Evolutionary conservation across 2,113 vertebrate species (phyloP).

Genomic region (Prolemur simus): DNA sequence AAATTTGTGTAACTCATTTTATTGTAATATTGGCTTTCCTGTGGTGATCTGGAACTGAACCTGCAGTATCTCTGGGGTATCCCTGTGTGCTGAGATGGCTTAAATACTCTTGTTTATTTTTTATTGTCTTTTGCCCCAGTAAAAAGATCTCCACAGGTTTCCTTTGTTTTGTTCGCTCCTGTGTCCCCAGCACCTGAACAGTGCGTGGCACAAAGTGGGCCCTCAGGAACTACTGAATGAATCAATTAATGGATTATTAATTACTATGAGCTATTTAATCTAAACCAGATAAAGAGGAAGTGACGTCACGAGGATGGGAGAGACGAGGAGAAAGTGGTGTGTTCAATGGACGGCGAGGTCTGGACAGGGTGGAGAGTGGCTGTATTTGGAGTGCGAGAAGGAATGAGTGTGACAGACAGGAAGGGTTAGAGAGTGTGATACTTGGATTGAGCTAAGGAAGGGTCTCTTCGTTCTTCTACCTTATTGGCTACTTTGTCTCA

Average conservation of each 20-base stretch:
- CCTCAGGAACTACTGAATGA: neutral
- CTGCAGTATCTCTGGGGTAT: neutral
- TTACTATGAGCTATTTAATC: neutral
- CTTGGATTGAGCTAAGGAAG: neutral
- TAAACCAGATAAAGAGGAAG: neutral
- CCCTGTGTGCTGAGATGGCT: neutral
- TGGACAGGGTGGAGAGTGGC: neutral
- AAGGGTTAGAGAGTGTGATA: neutral
- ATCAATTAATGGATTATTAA: neutral
- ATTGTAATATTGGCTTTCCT: neutral
- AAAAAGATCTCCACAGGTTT: neutral
- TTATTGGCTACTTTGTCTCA: neutral
- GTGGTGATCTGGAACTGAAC: neutral
- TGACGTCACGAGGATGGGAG: neutral
- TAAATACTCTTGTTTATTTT: neutral
- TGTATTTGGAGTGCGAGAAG: neutral
- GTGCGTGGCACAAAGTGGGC: neutral
- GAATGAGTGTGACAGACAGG: neutral
- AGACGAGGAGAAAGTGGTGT: neutral
- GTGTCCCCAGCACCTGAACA: neutral
- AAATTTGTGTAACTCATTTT: neutral
- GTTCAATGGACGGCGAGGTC: neutral
- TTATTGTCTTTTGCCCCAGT: neutral
- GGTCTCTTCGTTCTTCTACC: neutral
- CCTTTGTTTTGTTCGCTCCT: neutral